Base-by-base conservation (phyloP, 2,797 vertebrate genomes). In the Cossypha polioptera region DNA sequence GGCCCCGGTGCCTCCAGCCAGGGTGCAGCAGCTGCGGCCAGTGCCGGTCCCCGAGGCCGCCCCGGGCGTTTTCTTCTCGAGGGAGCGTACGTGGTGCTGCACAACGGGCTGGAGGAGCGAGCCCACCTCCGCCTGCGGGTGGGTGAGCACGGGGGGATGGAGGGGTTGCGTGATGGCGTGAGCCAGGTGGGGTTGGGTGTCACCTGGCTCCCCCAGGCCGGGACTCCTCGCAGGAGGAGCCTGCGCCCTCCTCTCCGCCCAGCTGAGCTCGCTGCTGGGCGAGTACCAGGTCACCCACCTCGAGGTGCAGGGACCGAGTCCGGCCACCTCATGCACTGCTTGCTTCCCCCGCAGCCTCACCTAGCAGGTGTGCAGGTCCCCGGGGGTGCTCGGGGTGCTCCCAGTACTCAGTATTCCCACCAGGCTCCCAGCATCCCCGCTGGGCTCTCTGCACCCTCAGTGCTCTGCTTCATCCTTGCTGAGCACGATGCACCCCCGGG, bases 81-180 rank as follows among this genome's bases (percentile, higher is more conserved):
- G 99, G 24, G 99, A 99, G 98, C 99, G 12, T 99, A 99, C 93
- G 97, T 99, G 51, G 98, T 99, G 88, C 98, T 99, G 96, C 94
- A 98, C 75, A 98, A 99, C 28, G 97, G 98, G 3, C 97, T 98
- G 0, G 96, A 98, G 4, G 95, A 96, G 71, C 95, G 93, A 0
- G 94, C 97, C 21, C 98, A 98, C 80, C 81, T 99, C 77, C 98
- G 99, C 97, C 98, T 99, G 98, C 99, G 99, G 99, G 25, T 86
- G 15, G 75, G 80, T 75, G 86, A 75, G 80, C 26, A 5, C 10
- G 1, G 5, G 6, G 51, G 28, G 50, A 29, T 12, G 28, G 10
- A 29, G 50, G 28, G 50, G 28, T 11, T 29, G 16, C 10, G 50
- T 29, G 50, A 29, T 29, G 50, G 50, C 16, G 28, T 16, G 28